phyloP scores from a whole-genome alignment of 2,797 vertebrate species.

The Sciaenops ocellatus region DNA sequence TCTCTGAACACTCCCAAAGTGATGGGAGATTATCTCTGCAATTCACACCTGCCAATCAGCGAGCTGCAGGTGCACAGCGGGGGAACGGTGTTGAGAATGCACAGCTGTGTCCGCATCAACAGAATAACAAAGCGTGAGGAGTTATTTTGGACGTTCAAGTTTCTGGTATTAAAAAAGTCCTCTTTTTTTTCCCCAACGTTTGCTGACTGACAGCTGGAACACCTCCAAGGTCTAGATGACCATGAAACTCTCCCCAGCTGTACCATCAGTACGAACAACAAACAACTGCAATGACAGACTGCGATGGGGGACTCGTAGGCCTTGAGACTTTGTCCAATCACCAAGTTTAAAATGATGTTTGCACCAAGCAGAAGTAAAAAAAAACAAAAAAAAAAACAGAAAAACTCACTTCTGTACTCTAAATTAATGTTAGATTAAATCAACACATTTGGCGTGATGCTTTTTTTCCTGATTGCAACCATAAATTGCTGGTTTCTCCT shows the following conservation, averaged over 20 bases:
- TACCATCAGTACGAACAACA: slow-evolving; percentile 21
- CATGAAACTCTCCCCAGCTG: slow-evolving; percentile 13
- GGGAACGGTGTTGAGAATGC: slow-evolving; percentile 18
- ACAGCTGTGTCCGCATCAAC: slow-evolving; percentile 50
- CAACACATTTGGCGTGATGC: background rate
- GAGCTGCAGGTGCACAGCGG: slow-evolving; percentile 58
- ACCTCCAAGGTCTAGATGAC: slow-evolving; percentile 17
- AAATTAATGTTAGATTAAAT: background rate
- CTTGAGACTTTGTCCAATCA: slow-evolving; percentile 14
- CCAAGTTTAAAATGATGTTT: background rate
- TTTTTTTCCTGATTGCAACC: background rate
- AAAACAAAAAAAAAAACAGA: background rate
- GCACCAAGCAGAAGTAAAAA: background rate
- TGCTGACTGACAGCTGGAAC: slow-evolving; percentile 26
- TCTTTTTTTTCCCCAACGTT: background rate
- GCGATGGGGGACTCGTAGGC: background rate
- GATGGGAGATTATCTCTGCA: slow-evolving; percentile 62
- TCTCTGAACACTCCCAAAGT: slow-evolving; percentile 56
- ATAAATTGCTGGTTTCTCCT: background rate
- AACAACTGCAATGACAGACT: background rate
- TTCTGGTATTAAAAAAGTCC: background rate
- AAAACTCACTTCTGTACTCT: background rate
- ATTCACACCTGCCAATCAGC: slow-evolving; percentile 71
- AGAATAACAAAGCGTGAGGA: slow-evolving; percentile 18
- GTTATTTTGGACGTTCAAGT: slow-evolving; percentile 37